Conservation (phyloP, 2,113 vertebrate genomes). For the Eulacestoma nigropectus region DNA sequence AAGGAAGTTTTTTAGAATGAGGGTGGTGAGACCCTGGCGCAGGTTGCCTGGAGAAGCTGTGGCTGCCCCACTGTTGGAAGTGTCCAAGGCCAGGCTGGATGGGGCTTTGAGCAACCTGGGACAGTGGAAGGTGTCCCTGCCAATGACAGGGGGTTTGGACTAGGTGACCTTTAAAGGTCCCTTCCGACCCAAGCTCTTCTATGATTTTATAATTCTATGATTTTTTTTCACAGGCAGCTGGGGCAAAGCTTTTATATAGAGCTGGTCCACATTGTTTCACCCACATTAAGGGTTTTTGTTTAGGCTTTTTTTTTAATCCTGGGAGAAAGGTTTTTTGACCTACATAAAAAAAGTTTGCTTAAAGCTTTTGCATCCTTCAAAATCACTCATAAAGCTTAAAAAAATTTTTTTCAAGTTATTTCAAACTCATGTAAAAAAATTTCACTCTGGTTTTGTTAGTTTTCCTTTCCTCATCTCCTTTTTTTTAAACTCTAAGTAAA, state of each 20-base stretch:
- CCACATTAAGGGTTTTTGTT: neutral
- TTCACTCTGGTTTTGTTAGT: neutral
- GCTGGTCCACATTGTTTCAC: neutral
- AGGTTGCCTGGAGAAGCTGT: neutral
- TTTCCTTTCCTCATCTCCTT: neutral
- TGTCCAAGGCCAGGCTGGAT: neutral
- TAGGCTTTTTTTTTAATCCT: neutral
- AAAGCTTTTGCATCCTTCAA: constrained; percentile 4
- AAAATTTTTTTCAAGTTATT: neutral
- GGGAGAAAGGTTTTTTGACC: neutral
- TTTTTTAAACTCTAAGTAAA: neutral
- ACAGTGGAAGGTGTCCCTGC: neutral
- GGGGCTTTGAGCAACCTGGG: neutral
- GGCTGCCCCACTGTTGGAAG: neutral
- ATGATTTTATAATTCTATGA: neutral
- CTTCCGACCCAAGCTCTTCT: neutral
- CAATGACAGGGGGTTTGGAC: neutral
- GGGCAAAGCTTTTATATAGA: neutral
- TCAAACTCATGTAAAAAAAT: neutral
- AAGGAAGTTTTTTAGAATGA: neutral
- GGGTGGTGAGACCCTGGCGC: neutral
- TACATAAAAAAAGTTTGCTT: constrained; percentile 16
- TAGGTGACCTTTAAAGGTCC: neutral
- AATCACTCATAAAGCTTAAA: neutral
- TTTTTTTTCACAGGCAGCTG: neutral